Evolutionary conservation across 2,113 vertebrate species (phyloP).

Genomic region (Hippocampus guttulatus): DNA sequence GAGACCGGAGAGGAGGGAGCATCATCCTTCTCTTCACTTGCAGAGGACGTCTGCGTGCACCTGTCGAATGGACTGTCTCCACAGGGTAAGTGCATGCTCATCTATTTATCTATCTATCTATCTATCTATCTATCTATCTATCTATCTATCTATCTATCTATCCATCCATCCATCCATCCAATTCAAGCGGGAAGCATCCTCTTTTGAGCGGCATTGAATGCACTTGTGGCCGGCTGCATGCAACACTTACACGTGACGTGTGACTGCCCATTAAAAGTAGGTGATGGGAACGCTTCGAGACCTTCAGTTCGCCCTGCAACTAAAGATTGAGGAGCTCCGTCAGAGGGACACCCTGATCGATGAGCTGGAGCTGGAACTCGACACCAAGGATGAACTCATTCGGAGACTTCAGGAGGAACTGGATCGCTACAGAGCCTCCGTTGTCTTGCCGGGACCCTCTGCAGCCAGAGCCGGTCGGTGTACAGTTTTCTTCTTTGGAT

Average conservation of each 20-base stretch:
- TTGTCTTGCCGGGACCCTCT: slow-evolving; percentile 53
- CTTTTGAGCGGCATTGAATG: slow-evolving; percentile 9
- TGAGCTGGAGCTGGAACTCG: slow-evolving; percentile 74
- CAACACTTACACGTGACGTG: not conserved
- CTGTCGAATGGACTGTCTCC: slow-evolving; percentile 41
- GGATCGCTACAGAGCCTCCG: slow-evolving; percentile 68
- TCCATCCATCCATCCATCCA: not conserved
- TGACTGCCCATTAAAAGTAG: slow-evolving; percentile 9
- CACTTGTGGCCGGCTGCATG: not conserved
- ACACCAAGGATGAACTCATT: slow-evolving; percentile 76
- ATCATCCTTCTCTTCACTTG: slow-evolving; percentile 45
- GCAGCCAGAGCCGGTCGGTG: slow-evolving; percentile 43
- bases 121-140: too few relatives aligned
- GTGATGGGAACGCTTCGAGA: slow-evolving; percentile 75
- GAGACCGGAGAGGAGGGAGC: slow-evolving; percentile 32
- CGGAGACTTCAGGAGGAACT: slow-evolving; percentile 74
- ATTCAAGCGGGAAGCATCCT: not conserved
- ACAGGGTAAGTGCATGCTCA: not conserved
- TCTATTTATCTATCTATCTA: too few relatives aligned
- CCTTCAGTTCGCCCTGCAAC: slow-evolving; percentile 74
- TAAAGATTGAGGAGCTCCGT: slow-evolving; percentile 76
- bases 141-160: not conserved
- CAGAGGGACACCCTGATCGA: slow-evolving; percentile 76
- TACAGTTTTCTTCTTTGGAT: not conserved
- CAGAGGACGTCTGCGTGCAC: slow-evolving; percentile 28